Percentiles rank a stretch among this genome's conserved stretches.
Evolutionary conservation across 2,113 vertebrate genomes (phyloP).

Genomic region (Prietella phreatophila): DNA sequence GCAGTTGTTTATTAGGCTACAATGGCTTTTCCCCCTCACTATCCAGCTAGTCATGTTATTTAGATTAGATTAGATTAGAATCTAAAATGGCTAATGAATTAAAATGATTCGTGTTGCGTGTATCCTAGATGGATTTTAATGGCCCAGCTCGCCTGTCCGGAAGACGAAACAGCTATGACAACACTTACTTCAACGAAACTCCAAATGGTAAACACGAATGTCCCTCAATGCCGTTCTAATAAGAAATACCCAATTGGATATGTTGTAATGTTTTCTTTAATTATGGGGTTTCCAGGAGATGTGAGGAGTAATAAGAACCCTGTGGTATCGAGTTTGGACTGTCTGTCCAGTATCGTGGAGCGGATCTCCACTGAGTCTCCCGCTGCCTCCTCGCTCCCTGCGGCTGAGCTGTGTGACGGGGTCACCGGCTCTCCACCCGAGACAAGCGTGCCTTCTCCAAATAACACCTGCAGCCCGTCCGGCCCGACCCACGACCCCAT

Average conservation of each 20-base stretch:
- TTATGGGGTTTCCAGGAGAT: slow-evolving; percentile 63
- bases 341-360: slow-evolving; percentile 96
- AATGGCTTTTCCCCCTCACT: background rate
- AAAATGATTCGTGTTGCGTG: background rate
- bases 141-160: slow-evolving; percentile 77
- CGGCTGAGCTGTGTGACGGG: slow-evolving; percentile 68
- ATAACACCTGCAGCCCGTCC: slow-evolving; percentile 66
- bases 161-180: slow-evolving; percentile 81
- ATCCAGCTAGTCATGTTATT: background rate
- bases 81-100: background rate
- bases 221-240: background rate
- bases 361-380: slow-evolving; percentile 90
- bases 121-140: slow-evolving; percentile 85
- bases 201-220: slow-evolving; percentile 70
- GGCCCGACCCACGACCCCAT: slow-evolving; percentile 77
- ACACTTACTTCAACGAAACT: slow-evolving; percentile 82
- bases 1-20: background rate
- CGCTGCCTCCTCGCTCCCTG: slow-evolving; percentile 69
- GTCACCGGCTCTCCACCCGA: slow-evolving; percentile 72
- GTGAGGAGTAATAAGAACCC: slow-evolving; percentile 77
- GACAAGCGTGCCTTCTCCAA: slow-evolving; percentile 66
- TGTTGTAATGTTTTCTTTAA: background rate
- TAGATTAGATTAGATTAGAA: background rate
- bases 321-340: slow-evolving; percentile 92
- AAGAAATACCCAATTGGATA: background rate